A percentile compares a stretch with the other conserved stretches of the same genome.
Conservation (phyloP, 2,113 vertebrate genomes). For the Ophiodon elongatus region DNA sequence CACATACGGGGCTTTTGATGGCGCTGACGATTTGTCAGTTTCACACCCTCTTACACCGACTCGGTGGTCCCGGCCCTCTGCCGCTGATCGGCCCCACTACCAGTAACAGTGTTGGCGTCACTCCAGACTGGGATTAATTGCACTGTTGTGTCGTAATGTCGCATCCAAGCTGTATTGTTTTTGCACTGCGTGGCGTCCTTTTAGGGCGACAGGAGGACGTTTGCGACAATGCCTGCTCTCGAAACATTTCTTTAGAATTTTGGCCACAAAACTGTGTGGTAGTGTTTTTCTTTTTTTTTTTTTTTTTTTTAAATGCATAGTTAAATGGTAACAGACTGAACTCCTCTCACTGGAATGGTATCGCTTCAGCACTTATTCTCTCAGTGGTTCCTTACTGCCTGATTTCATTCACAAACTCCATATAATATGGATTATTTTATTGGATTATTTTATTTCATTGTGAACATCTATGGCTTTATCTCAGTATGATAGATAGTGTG, state of each 20-base stretch:
- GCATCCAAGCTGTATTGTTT: slow-evolving; percentile 46
- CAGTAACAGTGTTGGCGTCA: slow-evolving; percentile 61
- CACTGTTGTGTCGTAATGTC: slow-evolving; percentile 55
- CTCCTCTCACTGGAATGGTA: slow-evolving; percentile 33
- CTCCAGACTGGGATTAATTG: slow-evolving; percentile 49
- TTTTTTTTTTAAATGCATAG: slow-evolving; percentile 24
- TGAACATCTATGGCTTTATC: slow-evolving; percentile 24
- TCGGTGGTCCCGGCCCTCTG: neutral
- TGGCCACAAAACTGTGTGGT: too few species aligned
- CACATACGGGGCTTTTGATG: slow-evolving; percentile 12
- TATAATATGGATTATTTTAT: neutral
- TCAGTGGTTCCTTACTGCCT: slow-evolving; percentile 28
- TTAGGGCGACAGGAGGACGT: slow-evolving; percentile 34
- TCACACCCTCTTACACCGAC: neutral
- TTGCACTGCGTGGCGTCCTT: slow-evolving; percentile 51
- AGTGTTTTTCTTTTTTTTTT: neutral
- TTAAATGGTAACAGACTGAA: slow-evolving; percentile 38
- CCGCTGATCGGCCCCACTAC: slow-evolving; percentile 30
- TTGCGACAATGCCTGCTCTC: slow-evolving; percentile 30
- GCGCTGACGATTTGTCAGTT: slow-evolving; percentile 24
- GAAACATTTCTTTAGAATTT: slow-evolving; percentile 18
- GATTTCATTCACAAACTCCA: slow-evolving; percentile 35
- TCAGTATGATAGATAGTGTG: slow-evolving; percentile 42
- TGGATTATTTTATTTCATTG: slow-evolving; percentile 11
- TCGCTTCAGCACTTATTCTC: slow-evolving; percentile 44